A percentile compares a stretch with the other conserved stretches of the same genome.
These are phyloP conservation scores for Silurus glanis DNA, from an alignment of 2,113 vertebrate genomes.

Conservation along the genomic window DNA sequence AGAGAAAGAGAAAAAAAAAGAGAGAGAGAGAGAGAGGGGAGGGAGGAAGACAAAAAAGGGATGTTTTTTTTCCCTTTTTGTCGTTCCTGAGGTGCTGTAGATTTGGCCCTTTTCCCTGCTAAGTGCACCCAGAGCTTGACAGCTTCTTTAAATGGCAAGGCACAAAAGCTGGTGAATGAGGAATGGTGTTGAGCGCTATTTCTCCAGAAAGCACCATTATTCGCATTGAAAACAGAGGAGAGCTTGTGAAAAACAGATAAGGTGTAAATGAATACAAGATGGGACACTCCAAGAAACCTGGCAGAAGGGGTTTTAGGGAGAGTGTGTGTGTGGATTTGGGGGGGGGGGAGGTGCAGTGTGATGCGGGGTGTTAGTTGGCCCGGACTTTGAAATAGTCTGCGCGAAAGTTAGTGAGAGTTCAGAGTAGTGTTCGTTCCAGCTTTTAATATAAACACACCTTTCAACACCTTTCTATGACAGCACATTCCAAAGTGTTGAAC, in stretches of 20 bases:
- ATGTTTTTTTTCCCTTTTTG: slow-evolving; percentile 78
- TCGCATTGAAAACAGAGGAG: slow-evolving; percentile 76
- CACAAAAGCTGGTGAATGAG: slow-evolving; percentile 92
- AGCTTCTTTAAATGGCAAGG: slow-evolving; percentile 94
- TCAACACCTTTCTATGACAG: not conserved
- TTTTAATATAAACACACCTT: not conserved
- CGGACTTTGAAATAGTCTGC: slow-evolving; percentile 21
- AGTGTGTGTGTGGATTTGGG: not conserved
- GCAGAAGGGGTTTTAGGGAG: slow-evolving; percentile 57
- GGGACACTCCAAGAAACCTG: slow-evolving; percentile 76
- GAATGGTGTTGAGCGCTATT: slow-evolving; percentile 81
- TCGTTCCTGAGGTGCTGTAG: slow-evolving; percentile 88
- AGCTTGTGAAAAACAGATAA: slow-evolving; percentile 82
- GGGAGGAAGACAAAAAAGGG: slow-evolving; percentile 78
- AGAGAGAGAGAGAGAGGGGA: not conserved
- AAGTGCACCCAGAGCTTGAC: slow-evolving; percentile 89
- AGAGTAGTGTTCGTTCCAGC: not conserved
- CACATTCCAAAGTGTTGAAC: not conserved
- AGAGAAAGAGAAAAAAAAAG: not conserved
- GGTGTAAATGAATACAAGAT: slow-evolving; percentile 75
- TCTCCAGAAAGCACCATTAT: slow-evolving; percentile 82
- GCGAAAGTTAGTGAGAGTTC: not conserved
- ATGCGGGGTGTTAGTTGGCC: not conserved
- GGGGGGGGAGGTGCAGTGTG: no score
- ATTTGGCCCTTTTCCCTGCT: slow-evolving; percentile 87